These are phyloP conservation scores for Apis dorsata DNA, from an alignment of 1,140 invertebrate genomes.

Conservation along the genomic window DNA sequence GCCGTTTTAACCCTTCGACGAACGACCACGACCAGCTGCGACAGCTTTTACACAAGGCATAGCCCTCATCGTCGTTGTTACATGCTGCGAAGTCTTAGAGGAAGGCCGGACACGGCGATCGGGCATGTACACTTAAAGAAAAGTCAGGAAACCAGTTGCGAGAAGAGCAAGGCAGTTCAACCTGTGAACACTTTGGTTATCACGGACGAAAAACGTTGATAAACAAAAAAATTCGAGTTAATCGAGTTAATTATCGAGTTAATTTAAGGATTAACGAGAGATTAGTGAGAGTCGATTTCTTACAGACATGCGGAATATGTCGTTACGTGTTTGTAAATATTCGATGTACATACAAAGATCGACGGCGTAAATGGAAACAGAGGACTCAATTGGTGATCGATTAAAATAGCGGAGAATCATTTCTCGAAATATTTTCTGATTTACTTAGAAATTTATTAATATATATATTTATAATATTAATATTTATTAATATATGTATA, in stretches of 20 bases:
- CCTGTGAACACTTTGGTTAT: conserved; percentile 16
- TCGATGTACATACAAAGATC: background rate
- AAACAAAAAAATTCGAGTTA: background rate
- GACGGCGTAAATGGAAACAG: background rate
- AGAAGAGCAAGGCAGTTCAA: conserved; percentile 10
- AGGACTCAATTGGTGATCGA: background rate
- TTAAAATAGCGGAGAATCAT: background rate
- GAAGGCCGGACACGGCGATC: background rate
- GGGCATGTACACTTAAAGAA: background rate
- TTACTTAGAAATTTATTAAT: background rate
- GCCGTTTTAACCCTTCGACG: conserved; percentile 53
- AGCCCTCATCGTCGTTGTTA: conserved; percentile 70
- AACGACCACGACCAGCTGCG: conserved; percentile 67
- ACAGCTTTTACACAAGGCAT: conserved; percentile 68
- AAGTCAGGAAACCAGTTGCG: background rate
- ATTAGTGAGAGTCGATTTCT: background rate
- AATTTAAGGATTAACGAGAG: background rate
- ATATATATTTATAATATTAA: too few species aligned
- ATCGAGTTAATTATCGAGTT: too few species aligned
- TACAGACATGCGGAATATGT: background rate
- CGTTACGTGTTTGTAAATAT: background rate
- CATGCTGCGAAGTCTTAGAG: conserved; percentile 63
- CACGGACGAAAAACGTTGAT: conserved; percentile 19
- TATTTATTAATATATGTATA: too few species aligned
- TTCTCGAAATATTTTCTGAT: background rate